phyloP scores from a whole-genome alignment of 2,888 invertebrate genomes.

The Kuschelorhynchus macadamiae region DNA sequence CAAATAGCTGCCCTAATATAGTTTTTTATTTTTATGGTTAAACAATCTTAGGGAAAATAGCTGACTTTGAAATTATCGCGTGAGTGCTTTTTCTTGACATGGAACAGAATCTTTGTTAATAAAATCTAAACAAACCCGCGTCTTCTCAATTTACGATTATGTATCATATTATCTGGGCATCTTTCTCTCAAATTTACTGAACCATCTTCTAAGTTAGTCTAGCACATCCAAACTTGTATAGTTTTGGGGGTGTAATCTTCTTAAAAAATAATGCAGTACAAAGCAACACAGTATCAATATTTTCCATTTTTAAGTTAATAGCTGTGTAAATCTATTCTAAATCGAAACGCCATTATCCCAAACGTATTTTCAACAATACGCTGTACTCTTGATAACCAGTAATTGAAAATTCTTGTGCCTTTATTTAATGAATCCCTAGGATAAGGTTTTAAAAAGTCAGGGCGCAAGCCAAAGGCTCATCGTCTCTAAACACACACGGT shows the following conservation, averaged over 20 bases:
- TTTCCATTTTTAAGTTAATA: not conserved
- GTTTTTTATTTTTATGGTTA: too few relatives aligned
- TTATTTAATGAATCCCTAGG: not conserved
- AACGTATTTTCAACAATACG: slow-evolving; percentile 53
- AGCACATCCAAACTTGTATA: slow-evolving; percentile 20
- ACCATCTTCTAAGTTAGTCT: slow-evolving; percentile 26
- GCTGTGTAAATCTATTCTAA: not conserved
- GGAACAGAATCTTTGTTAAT: slow-evolving; percentile 23
- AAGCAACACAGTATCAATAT: slow-evolving; percentile 1
- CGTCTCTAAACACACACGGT: slow-evolving; percentile 23
- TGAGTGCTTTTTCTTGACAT: slow-evolving; percentile 32
- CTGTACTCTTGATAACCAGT: not conserved
- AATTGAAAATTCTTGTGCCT: not conserved
- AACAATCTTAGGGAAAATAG: too few relatives aligned
- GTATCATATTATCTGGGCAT: slow-evolving; percentile 7
- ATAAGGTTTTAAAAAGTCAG: slow-evolving; percentile 33
- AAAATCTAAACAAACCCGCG: slow-evolving; percentile 21
- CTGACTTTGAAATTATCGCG: slow-evolving; percentile 6
- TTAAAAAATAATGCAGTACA: slow-evolving; percentile 47
- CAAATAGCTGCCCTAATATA: too few relatives aligned
- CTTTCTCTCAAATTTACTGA: slow-evolving; percentile 34
- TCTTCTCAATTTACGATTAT: slow-evolving; percentile 28
- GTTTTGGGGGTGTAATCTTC: slow-evolving; percentile 21
- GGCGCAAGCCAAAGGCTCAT: slow-evolving; percentile 53
- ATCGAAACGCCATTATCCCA: slow-evolving; percentile 52